Percentiles rank a stretch among this genome's conserved stretches.
phyloP scores from a whole-genome alignment of 2,888 invertebrate species.

The Morpho helenor region DNA sequence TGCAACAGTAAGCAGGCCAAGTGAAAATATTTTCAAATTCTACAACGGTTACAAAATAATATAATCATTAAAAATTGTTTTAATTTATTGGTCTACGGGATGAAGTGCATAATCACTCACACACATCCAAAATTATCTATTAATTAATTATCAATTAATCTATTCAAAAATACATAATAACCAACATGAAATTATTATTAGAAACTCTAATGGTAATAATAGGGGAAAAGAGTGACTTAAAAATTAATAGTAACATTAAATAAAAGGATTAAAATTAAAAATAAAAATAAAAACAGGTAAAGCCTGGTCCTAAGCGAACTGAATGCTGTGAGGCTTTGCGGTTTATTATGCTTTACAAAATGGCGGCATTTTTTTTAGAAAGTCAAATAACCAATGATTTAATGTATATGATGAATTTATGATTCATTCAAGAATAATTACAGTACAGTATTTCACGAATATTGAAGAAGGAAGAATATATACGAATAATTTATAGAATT shows the following conservation, averaged over 20 bases:
- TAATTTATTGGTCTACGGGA: constrained; percentile 22
- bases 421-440: too few relatives aligned
- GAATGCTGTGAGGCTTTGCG: neutral
- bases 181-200: constrained; percentile 56
- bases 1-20: too few relatives aligned
- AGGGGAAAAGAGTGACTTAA: constrained; percentile 58
- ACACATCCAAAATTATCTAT: constrained; percentile 44
- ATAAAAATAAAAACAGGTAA: constrained; percentile 23
- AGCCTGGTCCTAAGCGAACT: neutral
- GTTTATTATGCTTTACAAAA: neutral
- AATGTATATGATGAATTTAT: too few relatives aligned
- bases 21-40: neutral
- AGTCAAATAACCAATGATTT: too few relatives aligned
- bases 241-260: constrained; percentile 75
- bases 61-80: neutral
- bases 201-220: constrained; percentile 66
- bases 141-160: constrained; percentile 34
- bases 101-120: constrained; percentile 41
- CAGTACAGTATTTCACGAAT: too few relatives aligned
- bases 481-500: too few relatives aligned
- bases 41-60: neutral
- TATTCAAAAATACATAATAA: constrained; percentile 49
- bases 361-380: neutral
- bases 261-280: constrained; percentile 51
- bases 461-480: too few relatives aligned